Evolutionary conservation across 2,888 invertebrate species (phyloP).

Genomic region (Tiphia femorata): DNA sequence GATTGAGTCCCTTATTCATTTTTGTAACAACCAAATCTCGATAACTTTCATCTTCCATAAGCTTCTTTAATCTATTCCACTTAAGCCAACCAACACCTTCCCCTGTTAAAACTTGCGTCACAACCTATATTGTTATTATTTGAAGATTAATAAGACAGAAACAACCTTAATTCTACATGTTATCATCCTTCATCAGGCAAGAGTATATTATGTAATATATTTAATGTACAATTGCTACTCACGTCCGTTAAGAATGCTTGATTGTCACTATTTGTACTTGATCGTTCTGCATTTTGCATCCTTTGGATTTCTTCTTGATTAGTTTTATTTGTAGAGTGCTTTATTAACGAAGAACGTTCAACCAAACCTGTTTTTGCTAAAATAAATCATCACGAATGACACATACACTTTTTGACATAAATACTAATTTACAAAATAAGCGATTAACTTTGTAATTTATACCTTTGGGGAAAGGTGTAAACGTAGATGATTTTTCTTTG

Average conservation of each 20-base stretch:
- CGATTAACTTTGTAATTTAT: background rate
- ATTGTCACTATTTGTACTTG: constrained; percentile 88
- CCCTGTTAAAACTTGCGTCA: constrained; percentile 87
- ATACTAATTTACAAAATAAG: too few relatives aligned
- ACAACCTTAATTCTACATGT: background rate
- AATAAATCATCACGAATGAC: constrained; percentile 13
- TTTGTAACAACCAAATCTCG: constrained; percentile 95
- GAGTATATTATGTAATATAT: too few relatives aligned
- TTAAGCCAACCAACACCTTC: constrained; percentile 98
- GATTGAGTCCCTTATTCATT: constrained; percentile 92
- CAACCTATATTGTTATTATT: too few relatives aligned
- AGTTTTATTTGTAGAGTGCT: constrained; percentile 80
- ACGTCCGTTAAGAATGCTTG: constrained; percentile 94
- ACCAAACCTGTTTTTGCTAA: constrained; percentile 81
- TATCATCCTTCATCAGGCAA: background rate
- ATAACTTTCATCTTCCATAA: constrained; percentile 99
- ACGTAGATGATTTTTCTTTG: constrained; percentile 73
- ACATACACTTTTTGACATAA: background rate
- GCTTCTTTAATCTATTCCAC: constrained; percentile 88
- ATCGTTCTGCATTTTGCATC: constrained; percentile 78
- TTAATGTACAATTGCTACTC: too few relatives aligned
- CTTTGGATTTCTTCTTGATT: constrained; percentile 76
- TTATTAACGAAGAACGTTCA: constrained; percentile 90
- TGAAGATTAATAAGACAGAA: constrained; percentile 17
- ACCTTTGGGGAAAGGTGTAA: constrained; percentile 84